Base-by-base conservation (phyloP, 2,797 vertebrate genomes). In the Champsocephalus gunnari region DNA sequence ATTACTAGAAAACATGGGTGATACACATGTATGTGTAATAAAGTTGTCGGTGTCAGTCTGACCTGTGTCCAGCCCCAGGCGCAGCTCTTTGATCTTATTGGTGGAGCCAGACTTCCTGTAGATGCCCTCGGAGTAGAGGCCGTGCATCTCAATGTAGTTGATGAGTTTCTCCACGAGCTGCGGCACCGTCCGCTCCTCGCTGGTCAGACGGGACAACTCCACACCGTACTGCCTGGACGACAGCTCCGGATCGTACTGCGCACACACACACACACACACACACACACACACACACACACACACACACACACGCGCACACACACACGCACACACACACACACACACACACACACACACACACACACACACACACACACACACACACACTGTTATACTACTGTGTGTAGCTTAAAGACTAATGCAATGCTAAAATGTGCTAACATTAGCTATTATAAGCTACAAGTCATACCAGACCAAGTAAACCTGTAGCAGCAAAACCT, bases 91-190 rank as follows among this genome's bases (percentile, higher is more conserved):
- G 89, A 99, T 97, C 89, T 99, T 99, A 92, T 98, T 99, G 89
- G 96, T 97, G 82, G 97, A 98, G 7, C 98, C 98, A 0, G 98
- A 98, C 81, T 99, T 99, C 80, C 98, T 95, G 91, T 98, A 99
- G 91, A 99, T 99, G 51, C 98, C 98, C 89, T 99, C 98, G 0
- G 97, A 98, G 93, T 99, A 99, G 19, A 99, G 94, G 77, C 97
- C 98, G 0, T 99, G 98, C 96, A 99, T 99, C 91, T 99, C 97
- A 0, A 99, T 98, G 91, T 99, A 99, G 92, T 96, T 98, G 92
- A 97, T 98, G 65, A 99, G 97, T 58, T 99, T 99, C 92, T 99
- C 98, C 71, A 98, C 96, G 75, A 99, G 94, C 79, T 96, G 90
- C 0, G 98, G 97, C 79, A 99, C 97, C 0, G 96, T 91, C 44